Evolutionary conservation across 2,113 vertebrate genomes (phyloP), one percentile per base, ranked within the genome.

Genomic region (Cranoglanis bouderius): DNA sequence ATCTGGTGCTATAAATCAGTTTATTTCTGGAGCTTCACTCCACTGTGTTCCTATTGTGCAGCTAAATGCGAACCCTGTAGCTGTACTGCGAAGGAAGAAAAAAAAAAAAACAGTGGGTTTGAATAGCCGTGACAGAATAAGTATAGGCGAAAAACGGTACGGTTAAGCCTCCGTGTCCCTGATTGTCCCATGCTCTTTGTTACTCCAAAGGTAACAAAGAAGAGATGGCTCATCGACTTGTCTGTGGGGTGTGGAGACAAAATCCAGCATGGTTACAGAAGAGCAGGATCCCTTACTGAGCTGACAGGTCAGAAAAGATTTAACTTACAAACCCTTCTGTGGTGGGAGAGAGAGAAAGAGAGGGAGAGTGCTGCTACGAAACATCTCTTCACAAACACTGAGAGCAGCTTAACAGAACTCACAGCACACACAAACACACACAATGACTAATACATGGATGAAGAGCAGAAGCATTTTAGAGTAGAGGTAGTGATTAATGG

Each of bases 1-100:
- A 87, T 75, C 72, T 75, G 26, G 4, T 67, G 84, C 32, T 57
- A 59, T 88, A 82, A 82, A 88, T 88, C 81, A 61, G 26, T 53
- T 46, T 87, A 65, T 87, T 81, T 51, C 85, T 18, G 18, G 26
- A 26, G 57, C 40, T 87, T 63, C 13, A 51, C 43, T 87, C 75
- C 0, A 19, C 10, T 35, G 26, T 53, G 55, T 84, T 77, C 35
- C 0, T 77, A 63, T 84, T 84, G 26, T 61, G 40, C 6, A 35
- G 38, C 82, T 84, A n/a, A 65, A 55, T 65, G 13, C 32, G 43
- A 53, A 85, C 38, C 88, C 49, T 82, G 35, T 29, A 82, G 35
- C 78, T 57, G 43, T 55, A 14, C 57, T 49, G 4, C 29, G 72
- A 46, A 26, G 38, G 26, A 10, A 24, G 21, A 55, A 61, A 61